Evolutionary conservation across 2,113 vertebrate genomes (phyloP), one percentile per base, ranked within the genome.

Genomic region (Tiliqua scincoides): DNA sequence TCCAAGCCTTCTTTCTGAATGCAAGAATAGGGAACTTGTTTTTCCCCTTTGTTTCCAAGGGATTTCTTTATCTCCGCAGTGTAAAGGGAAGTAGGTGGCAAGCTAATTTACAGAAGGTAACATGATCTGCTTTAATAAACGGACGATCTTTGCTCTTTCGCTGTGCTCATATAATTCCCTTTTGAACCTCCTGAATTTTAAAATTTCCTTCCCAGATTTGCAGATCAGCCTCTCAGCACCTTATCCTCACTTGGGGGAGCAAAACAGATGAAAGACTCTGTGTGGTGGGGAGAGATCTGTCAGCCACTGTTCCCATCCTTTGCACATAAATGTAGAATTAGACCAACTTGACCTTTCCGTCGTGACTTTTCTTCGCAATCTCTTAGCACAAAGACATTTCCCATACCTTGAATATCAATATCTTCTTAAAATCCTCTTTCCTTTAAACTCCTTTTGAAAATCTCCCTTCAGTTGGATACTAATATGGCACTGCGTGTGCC

Each of bases 61-160:
- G 87, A 93, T 93, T 95, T 94, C 88, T 94, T 95, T 94, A 90
- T 86, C 68, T 89, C 85, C 91, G 72, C 91, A 91, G 88, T 85
- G 72, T 87, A 89, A 68, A 86, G 0, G 62, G 87, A 95, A 95
- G 73, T 85, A 27, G n/a, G 82, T 84, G 88, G 91, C 87, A 74
- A 89, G 81, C 23, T 43, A 0, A 0, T 87, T 87, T 88, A 85
- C 63, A 89, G 84, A 89, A 87, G 84, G 92, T 87, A 88, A 89
- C 70, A 27, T 54, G 68, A 91, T 88, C 88, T 92, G 74, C 43
- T 35, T 79, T 57, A 77, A 52, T 85, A 82, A 25, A 84, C 83
- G 80, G 81, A 80, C 82, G 72, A 88, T 85, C 32, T 88, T 84
- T 70, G 81, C 74, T 83, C 2, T 5, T 35, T 85, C 83, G 89